Evolutionary conservation across 2,888 invertebrate genomes (phyloP), one percentile per base, ranked within the genome.

Genomic region (Apotomis turbidana): DNA sequence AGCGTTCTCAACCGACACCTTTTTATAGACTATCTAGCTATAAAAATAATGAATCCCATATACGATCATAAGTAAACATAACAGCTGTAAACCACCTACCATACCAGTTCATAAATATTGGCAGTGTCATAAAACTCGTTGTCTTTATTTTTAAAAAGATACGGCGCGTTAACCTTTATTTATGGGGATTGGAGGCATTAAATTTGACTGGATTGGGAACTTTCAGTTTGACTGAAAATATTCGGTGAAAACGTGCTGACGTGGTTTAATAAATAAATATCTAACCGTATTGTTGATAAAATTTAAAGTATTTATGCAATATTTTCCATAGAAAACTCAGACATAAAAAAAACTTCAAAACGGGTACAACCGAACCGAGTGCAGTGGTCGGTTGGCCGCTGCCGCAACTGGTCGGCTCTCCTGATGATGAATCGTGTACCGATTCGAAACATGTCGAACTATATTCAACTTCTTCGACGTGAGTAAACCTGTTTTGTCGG

Each of bases 111-210:
- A 66, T 71, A 61, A 71, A 71, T 67, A 71, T 67, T n/a, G 61
- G 55, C 15, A 41, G 41, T 41, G 60, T 57, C 71, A 46, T 72
- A 68, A 71, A 71, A 51, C 68, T 58, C 62, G 62, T 71, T 71
- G 57, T 41, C 44, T 71, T 68, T 71, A 68, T 71, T 72, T 68
- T 72, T 57, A 57, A 61, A 71, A 68, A 68, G 6, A 68, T 68
- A 72, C n/a, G 44, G 52, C 62, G 52, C 52, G 12, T 62, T 44
- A 62, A 68, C 61, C 57, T 58, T 9, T 63, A 63, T 72, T 62
- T 72, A 72, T 68, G 44, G 15, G 51, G 9, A 60, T 59, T 58
- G 27, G 12, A 59, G 44, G 52, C 12, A 57, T 51, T 67, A 71
- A 67, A 67, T 61, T 55, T 46, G 8, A 54, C n/a, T 12, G 44